phyloP scores from a whole-genome alignment of 2,113 vertebrate species.

The Oophaga pumilio region DNA sequence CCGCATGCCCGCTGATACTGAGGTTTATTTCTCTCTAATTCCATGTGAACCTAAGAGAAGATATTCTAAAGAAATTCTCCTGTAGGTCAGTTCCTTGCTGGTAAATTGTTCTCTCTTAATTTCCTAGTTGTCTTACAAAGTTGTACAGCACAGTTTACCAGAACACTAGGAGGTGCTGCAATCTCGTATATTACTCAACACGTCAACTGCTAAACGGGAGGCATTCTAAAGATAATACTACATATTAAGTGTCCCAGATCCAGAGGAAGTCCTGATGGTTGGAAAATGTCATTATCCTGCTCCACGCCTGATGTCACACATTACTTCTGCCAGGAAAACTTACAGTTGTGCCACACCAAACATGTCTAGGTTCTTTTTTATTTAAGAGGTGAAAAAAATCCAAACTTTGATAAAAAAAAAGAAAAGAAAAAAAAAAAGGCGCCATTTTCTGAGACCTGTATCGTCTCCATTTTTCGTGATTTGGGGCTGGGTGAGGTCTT shows the following conservation, averaged over 20 bases:
- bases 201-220: not conserved
- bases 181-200: not conserved
- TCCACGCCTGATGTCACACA: not conserved
- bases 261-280: not conserved
- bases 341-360: not conserved
- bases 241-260: not conserved
- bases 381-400: too few relatives aligned
- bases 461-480: too few relatives aligned
- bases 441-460: too few relatives aligned
- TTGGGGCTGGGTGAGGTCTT: too few relatives aligned
- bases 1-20: not conserved
- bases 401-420: too few relatives aligned
- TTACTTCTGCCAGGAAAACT: not conserved
- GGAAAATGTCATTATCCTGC: not conserved
- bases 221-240: not conserved
- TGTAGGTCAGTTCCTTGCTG: too few relatives aligned
- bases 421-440: too few relatives aligned
- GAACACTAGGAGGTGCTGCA: not conserved
- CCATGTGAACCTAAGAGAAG: not conserved
- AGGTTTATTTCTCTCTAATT: not conserved
- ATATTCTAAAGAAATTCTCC: too few relatives aligned
- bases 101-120: too few relatives aligned
- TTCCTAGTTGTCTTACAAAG: not conserved
- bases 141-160: not conserved
- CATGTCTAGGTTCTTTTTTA: too few relatives aligned